These are phyloP conservation scores for Microcebus tavaratra DNA, from an alignment of 2,113 vertebrate species.

Conservation along the genomic window DNA sequence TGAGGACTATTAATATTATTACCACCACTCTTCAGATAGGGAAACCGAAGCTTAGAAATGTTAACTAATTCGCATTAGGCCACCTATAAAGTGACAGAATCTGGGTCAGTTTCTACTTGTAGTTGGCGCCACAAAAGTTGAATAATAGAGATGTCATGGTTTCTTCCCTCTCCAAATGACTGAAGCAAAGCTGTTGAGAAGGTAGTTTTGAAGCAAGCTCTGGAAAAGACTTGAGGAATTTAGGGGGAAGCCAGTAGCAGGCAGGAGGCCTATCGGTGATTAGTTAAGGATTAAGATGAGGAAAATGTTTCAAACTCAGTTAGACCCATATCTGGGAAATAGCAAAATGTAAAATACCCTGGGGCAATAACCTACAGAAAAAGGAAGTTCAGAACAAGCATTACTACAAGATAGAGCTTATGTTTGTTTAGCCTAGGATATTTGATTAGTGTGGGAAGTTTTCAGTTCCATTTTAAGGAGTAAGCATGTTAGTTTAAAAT, in stretches of 20 bases:
- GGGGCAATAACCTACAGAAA: background rate
- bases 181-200: background rate
- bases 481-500: slow-evolving; percentile 58
- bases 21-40: background rate
- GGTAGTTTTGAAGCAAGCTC: background rate
- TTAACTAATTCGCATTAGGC: background rate
- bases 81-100: background rate
- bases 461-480: slow-evolving; percentile 57
- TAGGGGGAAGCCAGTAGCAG: background rate
- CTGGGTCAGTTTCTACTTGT: background rate
- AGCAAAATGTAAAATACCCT: background rate
- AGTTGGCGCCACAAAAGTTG: background rate
- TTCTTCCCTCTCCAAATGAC: background rate
- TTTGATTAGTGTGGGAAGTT: slow-evolving; percentile 13
- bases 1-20: background rate
- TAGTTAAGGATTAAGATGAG: background rate
- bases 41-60: background rate
- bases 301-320: background rate
- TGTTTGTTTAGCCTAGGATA: background rate
- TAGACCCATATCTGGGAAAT: background rate
- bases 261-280: background rate
- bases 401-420: background rate
- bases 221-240: background rate
- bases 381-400: background rate
- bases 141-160: background rate